Conservation (phyloP, 1,140 invertebrate species). For the Kradibia gibbosae region DNA sequence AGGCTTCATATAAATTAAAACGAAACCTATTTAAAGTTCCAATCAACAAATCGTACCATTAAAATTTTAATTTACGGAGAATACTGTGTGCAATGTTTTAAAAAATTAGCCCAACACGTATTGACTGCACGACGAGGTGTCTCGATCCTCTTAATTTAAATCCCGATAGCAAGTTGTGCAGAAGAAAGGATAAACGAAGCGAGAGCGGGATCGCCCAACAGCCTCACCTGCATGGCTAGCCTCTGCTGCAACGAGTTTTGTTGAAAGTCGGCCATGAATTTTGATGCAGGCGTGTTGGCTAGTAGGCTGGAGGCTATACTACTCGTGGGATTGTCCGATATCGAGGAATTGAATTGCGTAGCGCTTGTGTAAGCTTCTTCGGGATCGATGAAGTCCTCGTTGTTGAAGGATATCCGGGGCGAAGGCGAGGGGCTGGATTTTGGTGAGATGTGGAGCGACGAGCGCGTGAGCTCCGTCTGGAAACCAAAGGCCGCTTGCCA, state of each 20-base stretch:
- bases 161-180: too few relatives aligned
- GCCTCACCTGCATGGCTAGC: constrained; percentile 64
- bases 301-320: constrained; percentile 61
- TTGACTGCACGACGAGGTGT: too few relatives aligned
- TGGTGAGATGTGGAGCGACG: constrained; percentile 59
- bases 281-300: constrained; percentile 66
- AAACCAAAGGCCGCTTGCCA: constrained; percentile 76
- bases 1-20: too few relatives aligned
- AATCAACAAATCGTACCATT: too few relatives aligned
- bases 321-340: constrained; percentile 58
- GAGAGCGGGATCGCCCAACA: not conserved
- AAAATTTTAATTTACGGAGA: too few relatives aligned
- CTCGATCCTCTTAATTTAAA: too few relatives aligned
- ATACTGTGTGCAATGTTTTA: too few relatives aligned
- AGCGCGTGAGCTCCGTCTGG: constrained; percentile 64
- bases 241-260: constrained; percentile 71
- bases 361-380: constrained; percentile 65
- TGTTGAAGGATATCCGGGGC: constrained; percentile 63
- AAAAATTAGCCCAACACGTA: too few relatives aligned
- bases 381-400: constrained; percentile 65
- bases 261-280: constrained; percentile 72
- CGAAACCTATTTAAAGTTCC: too few relatives aligned
- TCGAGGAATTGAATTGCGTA: constrained; percentile 58
- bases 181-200: not conserved
- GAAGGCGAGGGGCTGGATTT: constrained; percentile 64